Percentiles rank a stretch among this genome's conserved stretches.
phyloP scores from a whole-genome alignment of 1,140 invertebrate species.

The Helicoverpa armigera region DNA sequence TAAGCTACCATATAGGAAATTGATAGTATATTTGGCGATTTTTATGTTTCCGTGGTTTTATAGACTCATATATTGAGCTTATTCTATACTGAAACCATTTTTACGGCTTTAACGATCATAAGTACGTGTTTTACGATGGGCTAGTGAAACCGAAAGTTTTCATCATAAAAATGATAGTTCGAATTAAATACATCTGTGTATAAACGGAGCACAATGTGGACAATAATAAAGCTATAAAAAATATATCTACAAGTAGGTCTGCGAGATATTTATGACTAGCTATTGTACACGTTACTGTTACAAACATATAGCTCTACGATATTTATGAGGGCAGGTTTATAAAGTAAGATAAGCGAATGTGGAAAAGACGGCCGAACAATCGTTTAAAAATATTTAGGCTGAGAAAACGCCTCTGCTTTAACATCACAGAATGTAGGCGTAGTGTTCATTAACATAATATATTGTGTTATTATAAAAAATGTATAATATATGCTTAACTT shows the following conservation, averaged over 20 bases:
- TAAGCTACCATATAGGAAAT: constrained; percentile 75
- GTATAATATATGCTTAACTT: too few relatives aligned
- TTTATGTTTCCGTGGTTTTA: constrained; percentile 80
- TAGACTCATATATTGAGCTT: constrained; percentile 78
- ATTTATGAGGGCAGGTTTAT: not conserved
- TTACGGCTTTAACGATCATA: constrained; percentile 76
- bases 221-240: constrained; percentile 26
- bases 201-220: not conserved
- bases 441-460: too few relatives aligned
- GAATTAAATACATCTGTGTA: constrained; percentile 47
- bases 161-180: constrained; percentile 41
- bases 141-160: constrained; percentile 52
- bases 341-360: not conserved
- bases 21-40: constrained; percentile 77
- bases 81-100: constrained; percentile 75
- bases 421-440: too few relatives aligned
- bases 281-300: constrained; percentile 2
- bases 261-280: not conserved
- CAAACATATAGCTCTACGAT: not conserved
- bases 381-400: not conserved
- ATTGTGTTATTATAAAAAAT: too few relatives aligned
- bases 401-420: not conserved
- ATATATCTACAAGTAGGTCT: not conserved
- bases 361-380: not conserved
- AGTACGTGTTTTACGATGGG: constrained; percentile 76